These are phyloP conservation scores for Cybosia mesomella DNA, from an alignment of 2,888 invertebrate genomes.

Conservation along the genomic window DNA sequence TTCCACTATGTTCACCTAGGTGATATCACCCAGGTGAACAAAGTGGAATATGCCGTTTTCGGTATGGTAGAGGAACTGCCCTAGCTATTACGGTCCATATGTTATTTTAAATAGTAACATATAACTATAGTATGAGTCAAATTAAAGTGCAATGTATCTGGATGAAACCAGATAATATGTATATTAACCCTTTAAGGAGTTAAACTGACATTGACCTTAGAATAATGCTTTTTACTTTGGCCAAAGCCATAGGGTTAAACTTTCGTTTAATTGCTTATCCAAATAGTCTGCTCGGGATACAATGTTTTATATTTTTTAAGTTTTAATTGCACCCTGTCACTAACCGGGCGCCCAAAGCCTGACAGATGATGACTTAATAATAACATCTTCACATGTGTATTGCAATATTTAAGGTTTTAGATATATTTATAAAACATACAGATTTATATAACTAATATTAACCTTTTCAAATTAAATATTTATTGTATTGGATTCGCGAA, in stretches of 20 bases:
- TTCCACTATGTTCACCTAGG: too few species aligned
- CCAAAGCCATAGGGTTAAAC: neutral
- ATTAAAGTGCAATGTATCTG: neutral
- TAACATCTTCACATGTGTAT: neutral
- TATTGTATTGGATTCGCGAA: too few species aligned
- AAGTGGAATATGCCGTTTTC: too few species aligned
- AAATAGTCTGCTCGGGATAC: neutral
- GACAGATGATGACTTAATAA: neutral
- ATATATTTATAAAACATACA: too few species aligned
- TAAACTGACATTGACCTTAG: too few species aligned
- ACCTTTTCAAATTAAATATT: neutral
- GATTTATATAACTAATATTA: too few species aligned
- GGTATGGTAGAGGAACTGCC: too few species aligned
- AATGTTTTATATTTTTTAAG: neutral
- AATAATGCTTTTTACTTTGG: neutral
- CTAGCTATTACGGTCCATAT: too few species aligned
- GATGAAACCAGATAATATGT: neutral
- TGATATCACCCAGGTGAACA: too few species aligned
- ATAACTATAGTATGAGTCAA: neutral
- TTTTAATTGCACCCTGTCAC: neutral
- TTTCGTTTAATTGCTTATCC: slow-evolving; percentile 1
- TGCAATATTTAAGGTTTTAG: neutral
- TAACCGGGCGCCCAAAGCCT: neutral
- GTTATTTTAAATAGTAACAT: neutral
- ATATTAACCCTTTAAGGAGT: neutral